Conservation (phyloP, 2,888 invertebrate species). For the Polia nebulosa region DNA sequence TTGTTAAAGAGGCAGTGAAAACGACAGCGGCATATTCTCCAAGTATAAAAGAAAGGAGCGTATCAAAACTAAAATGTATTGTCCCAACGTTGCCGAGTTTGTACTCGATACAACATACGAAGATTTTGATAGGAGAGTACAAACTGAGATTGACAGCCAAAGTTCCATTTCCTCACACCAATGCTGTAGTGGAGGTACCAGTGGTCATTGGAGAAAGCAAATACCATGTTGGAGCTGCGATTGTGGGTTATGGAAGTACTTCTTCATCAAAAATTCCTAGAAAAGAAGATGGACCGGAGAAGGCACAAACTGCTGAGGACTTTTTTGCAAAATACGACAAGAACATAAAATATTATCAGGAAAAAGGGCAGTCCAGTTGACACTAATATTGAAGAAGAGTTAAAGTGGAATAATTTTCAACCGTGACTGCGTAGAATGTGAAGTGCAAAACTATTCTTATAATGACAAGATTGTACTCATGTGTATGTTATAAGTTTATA, state of each 20-base stretch:
- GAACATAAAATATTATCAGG: not conserved
- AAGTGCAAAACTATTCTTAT: not conserved
- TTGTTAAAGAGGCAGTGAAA: constrained; percentile 30
- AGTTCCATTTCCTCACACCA: constrained; percentile 67
- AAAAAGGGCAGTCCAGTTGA: not conserved
- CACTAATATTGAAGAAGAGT: not conserved
- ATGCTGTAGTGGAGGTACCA: constrained; percentile 64
- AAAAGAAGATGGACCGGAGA: not conserved
- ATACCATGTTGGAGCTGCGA: not conserved
- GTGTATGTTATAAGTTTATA: not conserved
- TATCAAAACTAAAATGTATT: constrained; percentile 33
- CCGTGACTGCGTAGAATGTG: not conserved
- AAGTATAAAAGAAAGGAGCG: constrained; percentile 52
- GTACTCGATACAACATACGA: constrained; percentile 67
- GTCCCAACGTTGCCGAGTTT: constrained; percentile 58
- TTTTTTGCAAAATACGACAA: constrained; percentile 10
- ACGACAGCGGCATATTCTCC: constrained; percentile 28
- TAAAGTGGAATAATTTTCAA: not conserved
- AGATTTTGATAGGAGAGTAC: constrained; percentile 63
- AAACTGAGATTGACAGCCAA: constrained; percentile 61
- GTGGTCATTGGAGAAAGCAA: constrained; percentile 65
- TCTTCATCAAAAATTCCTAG: not conserved
- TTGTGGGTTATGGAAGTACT: not conserved
- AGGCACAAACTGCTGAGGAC: not conserved
- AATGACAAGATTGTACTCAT: not conserved